A percentile compares a stretch with the other conserved stretches of the same genome.
These are phyloP conservation scores for Scalopus aquaticus DNA, from an alignment of 2,113 vertebrate genomes.

Conservation along the genomic window DNA sequence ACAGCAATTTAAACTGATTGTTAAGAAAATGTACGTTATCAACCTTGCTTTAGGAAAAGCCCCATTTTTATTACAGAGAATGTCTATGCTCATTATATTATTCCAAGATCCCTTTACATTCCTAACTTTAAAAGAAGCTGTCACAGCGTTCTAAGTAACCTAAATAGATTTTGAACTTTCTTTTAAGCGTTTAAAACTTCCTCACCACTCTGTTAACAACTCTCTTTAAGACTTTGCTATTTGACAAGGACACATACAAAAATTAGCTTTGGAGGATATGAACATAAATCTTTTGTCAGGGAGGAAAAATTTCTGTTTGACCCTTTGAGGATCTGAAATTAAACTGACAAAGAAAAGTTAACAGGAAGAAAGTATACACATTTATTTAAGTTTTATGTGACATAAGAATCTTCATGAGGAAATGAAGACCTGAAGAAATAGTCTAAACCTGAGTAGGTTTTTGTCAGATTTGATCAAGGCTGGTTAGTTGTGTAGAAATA, in stretches of 20 bases:
- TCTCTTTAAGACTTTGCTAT: not conserved
- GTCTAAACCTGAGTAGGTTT: not conserved
- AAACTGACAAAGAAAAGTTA: not conserved
- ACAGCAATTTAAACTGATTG: not conserved
- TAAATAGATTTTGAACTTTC: not conserved
- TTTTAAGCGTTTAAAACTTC: not conserved
- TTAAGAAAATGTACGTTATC: not conserved
- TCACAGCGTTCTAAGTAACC: not conserved
- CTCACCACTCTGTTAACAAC: not conserved
- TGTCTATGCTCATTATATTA: not conserved
- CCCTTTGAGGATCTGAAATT: not conserved
- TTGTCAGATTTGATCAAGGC: not conserved
- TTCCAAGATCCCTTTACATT: not conserved
- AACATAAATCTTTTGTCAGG: not conserved
- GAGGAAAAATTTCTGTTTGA: not conserved
- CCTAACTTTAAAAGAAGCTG: not conserved
- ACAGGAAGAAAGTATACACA: not conserved
- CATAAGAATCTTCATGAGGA: not conserved
- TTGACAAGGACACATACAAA: not conserved
- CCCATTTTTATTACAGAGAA: not conserved
- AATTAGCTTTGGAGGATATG: not conserved
- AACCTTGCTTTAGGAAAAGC: not conserved
- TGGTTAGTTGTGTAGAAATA: not conserved
- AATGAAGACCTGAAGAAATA: not conserved
- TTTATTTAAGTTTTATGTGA: not conserved